A percentile compares a stretch with the other conserved stretches of the same genome.
Conservation (phyloP, 2,888 invertebrate species). For the Amblyteles armatorius region DNA sequence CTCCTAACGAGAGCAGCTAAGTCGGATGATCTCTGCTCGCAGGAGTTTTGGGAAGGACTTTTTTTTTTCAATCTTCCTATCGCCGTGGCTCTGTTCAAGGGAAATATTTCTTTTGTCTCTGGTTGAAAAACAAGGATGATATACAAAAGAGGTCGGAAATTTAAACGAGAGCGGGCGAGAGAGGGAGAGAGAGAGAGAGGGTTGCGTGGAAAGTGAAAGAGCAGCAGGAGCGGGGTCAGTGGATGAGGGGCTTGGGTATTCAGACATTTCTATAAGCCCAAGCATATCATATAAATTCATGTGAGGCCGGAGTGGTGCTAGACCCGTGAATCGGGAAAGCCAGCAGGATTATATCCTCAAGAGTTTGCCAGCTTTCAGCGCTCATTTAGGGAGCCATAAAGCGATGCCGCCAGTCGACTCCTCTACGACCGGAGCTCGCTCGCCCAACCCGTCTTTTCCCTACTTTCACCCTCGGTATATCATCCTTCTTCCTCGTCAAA, state of each 20-base stretch:
- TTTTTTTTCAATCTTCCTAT: too few species aligned
- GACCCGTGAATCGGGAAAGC: conserved; percentile 75
- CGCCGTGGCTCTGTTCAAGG: background rate
- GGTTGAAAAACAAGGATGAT: conserved; percentile 5
- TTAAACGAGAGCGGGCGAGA: background rate
- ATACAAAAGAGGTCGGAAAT: conserved; percentile 4
- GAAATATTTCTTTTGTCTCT: background rate
- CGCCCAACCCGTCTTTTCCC: conserved; percentile 30
- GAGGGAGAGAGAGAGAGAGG: background rate
- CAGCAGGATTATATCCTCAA: conserved; percentile 81
- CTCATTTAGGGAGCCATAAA: conserved; percentile 79
- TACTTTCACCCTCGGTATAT: conserved; percentile 8
- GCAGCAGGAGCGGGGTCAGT: conserved; percentile 61
- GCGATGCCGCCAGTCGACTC: conserved; percentile 67
- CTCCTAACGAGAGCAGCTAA: background rate
- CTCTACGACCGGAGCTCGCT: conserved; percentile 45
- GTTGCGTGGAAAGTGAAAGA: conserved; percentile 23
- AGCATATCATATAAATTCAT: conserved; percentile 76
- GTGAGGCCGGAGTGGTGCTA: conserved; percentile 67
- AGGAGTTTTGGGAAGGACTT: background rate
- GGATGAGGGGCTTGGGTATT: conserved; percentile 61
- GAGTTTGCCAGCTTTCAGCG: conserved; percentile 82
- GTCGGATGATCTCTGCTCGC: background rate
- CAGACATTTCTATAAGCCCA: conserved; percentile 64
- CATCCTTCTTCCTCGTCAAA: conserved; percentile 21